Conservation (phyloP, 2,888 invertebrate genomes). For the Drosophila birchii region DNA sequence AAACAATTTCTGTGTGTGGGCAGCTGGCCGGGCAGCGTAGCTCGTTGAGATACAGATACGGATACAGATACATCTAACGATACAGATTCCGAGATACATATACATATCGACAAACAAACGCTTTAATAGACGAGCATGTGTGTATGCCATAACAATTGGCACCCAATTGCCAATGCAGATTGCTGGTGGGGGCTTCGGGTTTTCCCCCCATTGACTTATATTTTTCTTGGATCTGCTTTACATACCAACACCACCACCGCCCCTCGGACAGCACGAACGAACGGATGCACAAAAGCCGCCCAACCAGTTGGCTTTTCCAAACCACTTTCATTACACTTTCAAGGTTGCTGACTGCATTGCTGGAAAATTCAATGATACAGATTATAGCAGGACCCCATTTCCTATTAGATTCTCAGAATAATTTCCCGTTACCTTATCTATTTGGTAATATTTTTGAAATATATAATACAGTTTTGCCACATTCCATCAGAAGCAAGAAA, state of each 20-base stretch:
- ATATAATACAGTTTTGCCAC: background rate
- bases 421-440: background rate
- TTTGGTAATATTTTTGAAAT: background rate
- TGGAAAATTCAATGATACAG: constrained; percentile 16
- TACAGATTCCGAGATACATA: constrained; percentile 10
- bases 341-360: constrained; percentile 50
- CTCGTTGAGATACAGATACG: constrained; percentile 24
- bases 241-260: constrained; percentile 7
- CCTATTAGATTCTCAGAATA: background rate
- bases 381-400: background rate
- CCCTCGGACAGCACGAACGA: constrained; percentile 12
- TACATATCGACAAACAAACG: constrained; percentile 15
- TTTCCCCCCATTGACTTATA: constrained; percentile 45
- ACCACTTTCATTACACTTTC: constrained; percentile 62
- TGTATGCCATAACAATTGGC: constrained; percentile 26
- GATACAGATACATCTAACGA: background rate
- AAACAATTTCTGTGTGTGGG: constrained; percentile 33
- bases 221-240: constrained; percentile 29
- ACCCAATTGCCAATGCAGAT: constrained; percentile 26
- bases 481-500: background rate
- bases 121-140: constrained; percentile 18
- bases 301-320: constrained; percentile 65
- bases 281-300: constrained; percentile 43
- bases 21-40: constrained; percentile 34
- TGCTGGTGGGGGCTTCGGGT: constrained; percentile 9